Evolutionary conservation across 2,888 invertebrate genomes (phyloP), one percentile per base, ranked within the genome.

Genomic region (Nebria brevicollis): DNA sequence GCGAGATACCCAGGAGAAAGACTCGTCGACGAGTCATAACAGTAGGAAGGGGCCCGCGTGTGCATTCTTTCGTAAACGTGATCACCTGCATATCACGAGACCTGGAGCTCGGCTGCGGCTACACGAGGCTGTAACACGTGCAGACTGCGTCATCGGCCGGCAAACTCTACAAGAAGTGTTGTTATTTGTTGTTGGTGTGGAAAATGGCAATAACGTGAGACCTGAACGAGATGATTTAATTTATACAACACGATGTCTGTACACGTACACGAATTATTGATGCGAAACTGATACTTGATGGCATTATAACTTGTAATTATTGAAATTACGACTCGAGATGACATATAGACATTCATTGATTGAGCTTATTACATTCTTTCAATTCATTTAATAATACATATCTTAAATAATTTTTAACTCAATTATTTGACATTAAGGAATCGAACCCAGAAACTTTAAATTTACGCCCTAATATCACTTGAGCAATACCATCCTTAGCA

Each of bases 91-190:
- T 43, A 43, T 43, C 43, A 43, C 43, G 76, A 76, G 76, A 76
- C 76, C 42, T 43, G 43, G 7, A 10, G 43, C 7, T 43, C 43
- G 43, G 43, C 43, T 43, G 43, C 34, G 65, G 20, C 4, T n/a
- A 41, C 76, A 76, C 76, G 76, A 26, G 76, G 76, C 76, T n/a
- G 13, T 13, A 34, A 41, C 76, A 76, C 76, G 76, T 76, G 76
- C 66, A 66, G 26, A 26, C 41, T 66, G 66, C 76, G 76, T 76
- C 76, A 76, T 76, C 75, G 26, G 66, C 41, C 66, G 76, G 66
- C 66, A 75, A 15, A 43, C 26, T n/a, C 11, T 20, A 41, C 26
- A 20, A 65, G 10, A 34, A n/a, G 13, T 73, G 73, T n/a, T 76
- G 76, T 65, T 74, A 54, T 54, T 74, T 13, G 8, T 72, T 72